These are phyloP conservation scores for Encarsia formosa DNA, from an alignment of 2,888 invertebrate species.

Conservation along the genomic window DNA sequence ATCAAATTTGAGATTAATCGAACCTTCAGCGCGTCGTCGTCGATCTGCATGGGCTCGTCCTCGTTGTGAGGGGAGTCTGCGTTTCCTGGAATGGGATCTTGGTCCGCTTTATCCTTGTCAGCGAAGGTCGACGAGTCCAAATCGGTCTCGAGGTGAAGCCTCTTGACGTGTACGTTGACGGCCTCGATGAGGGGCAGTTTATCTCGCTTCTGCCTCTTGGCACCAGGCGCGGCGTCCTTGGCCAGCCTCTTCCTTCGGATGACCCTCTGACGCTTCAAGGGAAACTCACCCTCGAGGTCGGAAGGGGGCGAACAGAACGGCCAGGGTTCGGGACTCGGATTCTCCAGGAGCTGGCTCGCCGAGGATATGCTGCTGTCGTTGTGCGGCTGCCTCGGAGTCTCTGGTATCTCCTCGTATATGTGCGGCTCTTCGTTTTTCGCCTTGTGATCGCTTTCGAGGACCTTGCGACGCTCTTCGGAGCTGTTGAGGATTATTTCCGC, in stretches of 20 bases:
- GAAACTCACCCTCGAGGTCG: conserved; percentile 45
- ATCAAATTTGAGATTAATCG: too few relatives aligned
- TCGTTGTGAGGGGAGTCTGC: too few relatives aligned
- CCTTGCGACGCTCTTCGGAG: conserved; percentile 38
- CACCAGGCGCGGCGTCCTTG: background rate
- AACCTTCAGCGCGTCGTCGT: too few relatives aligned
- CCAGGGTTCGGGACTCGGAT: conserved; percentile 48
- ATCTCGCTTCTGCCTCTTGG: conserved; percentile 26
- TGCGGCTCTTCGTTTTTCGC: conserved; percentile 26
- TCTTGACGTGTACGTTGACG: conserved; percentile 45
- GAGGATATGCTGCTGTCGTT: conserved; percentile 49
- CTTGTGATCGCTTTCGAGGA: conserved; percentile 29
- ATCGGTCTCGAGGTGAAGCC: conserved; percentile 44
- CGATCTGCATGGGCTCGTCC: conserved; percentile 31
- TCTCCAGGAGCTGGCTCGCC: conserved; percentile 47
- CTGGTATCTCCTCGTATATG: conserved; percentile 36
- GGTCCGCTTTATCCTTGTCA: background rate
- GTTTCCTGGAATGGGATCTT: too few relatives aligned
- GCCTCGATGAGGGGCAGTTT: conserved; percentile 39
- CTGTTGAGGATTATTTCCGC: conserved; percentile 44
- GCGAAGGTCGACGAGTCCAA: conserved; percentile 33
- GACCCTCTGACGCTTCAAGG: conserved; percentile 45
- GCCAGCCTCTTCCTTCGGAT: conserved; percentile 45
- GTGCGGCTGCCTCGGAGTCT: conserved; percentile 27
- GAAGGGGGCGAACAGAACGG: conserved; percentile 42